A percentile compares a stretch with the other conserved stretches of the same genome.
Evolutionary conservation across 2,888 invertebrate species (phyloP).

Genomic region (Zygaena filipendulae): DNA sequence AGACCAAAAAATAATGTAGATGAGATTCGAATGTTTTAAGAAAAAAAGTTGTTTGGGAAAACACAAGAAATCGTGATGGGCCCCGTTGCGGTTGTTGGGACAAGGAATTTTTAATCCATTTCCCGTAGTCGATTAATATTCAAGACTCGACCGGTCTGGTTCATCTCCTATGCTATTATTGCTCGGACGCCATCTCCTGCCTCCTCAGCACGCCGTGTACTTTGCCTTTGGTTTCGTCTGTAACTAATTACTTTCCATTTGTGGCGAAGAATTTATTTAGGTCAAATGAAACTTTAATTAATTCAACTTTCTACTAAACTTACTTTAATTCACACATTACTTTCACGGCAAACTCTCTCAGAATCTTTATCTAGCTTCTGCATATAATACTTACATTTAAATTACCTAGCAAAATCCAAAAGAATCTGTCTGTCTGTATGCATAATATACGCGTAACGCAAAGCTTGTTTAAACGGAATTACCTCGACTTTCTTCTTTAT

Average conservation of each 20-base stretch:
- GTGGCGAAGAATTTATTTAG: conserved; percentile 9
- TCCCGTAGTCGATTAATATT: conserved; percentile 68
- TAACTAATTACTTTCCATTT: conserved; percentile 30
- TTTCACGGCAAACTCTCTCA: too few relatives aligned
- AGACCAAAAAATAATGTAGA: conserved; percentile 58
- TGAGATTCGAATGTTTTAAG: conserved; percentile 51
- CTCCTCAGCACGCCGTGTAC: too few relatives aligned
- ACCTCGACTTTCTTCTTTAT: too few relatives aligned
- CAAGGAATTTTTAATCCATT: conserved; percentile 70
- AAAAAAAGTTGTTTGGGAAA: conserved; percentile 65
- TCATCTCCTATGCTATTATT: conserved; percentile 66
- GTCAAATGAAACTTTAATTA: conserved; percentile 1
- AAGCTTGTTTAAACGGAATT: too few relatives aligned
- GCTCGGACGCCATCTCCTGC: conserved; percentile 49
- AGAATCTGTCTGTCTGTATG: too few relatives aligned
- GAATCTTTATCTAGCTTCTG: too few relatives aligned
- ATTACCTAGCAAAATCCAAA: too few relatives aligned
- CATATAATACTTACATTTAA: too few relatives aligned
- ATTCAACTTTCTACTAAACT: too few relatives aligned
- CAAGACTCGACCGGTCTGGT: conserved; percentile 64
- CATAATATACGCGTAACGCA: too few relatives aligned
- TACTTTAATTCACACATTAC: too few relatives aligned
- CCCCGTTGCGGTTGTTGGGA: conserved; percentile 44
- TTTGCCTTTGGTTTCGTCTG: conserved; percentile 37
- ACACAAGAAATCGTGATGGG: conserved; percentile 51